phyloP scores from a whole-genome alignment of 2,113 vertebrate genomes.

The Scortum barcoo region DNA sequence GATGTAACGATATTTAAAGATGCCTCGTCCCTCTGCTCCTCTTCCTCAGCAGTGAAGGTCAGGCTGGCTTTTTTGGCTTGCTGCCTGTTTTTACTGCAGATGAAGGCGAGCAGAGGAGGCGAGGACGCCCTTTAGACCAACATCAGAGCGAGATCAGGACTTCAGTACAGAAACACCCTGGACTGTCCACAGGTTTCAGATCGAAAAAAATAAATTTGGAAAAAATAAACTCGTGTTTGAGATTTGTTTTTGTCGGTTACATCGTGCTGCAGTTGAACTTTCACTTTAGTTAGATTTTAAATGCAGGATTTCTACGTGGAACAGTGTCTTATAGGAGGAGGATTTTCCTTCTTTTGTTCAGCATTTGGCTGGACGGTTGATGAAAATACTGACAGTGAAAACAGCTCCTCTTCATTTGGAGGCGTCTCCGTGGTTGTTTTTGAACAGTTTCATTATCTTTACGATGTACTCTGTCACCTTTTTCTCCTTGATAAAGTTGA shows the following conservation, averaged over 20 bases:
- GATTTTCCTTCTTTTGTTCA: not conserved
- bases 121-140: slow-evolving; percentile 29
- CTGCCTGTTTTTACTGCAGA: not conserved
- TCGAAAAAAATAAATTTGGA: slow-evolving; percentile 71
- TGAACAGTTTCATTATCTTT: too few relatives aligned
- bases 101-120: not conserved
- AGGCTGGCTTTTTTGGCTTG: not conserved
- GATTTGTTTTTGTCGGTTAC: not conserved
- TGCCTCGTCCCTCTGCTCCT: slow-evolving; percentile 29
- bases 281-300: too few relatives aligned
- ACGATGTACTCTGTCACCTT: too few relatives aligned
- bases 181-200: slow-evolving; percentile 34
- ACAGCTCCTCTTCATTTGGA: not conserved
- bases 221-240: not conserved
- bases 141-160: not conserved
- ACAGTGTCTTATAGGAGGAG: too few relatives aligned
- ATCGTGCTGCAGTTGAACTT: not conserved
- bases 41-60: slow-evolving; percentile 17
- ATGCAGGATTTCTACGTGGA: too few relatives aligned
- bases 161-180: slow-evolving; percentile 34
- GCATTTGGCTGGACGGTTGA: not conserved
- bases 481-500: too few relatives aligned
- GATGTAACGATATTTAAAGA: slow-evolving; percentile 13
- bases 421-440: not conserved
- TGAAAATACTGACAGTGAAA: not conserved